Evolutionary conservation across 2,113 vertebrate genomes (phyloP).

Genomic region (Heteronetta atricapilla): DNA sequence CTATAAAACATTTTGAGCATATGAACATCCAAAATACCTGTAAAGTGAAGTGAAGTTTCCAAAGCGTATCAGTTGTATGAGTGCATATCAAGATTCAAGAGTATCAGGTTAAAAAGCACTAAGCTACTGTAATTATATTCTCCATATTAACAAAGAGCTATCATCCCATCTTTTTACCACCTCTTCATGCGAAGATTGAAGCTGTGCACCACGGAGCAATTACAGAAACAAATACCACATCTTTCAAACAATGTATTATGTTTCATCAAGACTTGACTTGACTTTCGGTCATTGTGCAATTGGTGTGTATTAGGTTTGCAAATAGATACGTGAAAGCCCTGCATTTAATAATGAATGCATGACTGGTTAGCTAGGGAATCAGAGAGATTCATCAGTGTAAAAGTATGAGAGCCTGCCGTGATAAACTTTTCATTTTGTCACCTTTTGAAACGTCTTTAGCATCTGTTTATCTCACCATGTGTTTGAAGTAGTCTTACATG

Average conservation of each 20-base stretch:
- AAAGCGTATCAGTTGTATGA: not conserved
- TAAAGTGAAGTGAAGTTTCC: not conserved
- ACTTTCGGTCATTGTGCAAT: not conserved
- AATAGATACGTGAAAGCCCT: not conserved
- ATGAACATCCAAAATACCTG: not conserved
- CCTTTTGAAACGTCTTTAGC: not conserved
- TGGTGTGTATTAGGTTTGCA: not conserved
- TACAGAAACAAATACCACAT: not conserved
- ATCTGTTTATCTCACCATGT: not conserved
- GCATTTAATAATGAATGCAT: not conserved
- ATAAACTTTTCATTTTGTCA: not conserved
- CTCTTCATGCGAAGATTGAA: not conserved
- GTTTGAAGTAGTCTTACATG: not conserved
- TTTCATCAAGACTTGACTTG: not conserved
- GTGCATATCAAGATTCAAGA: not conserved
- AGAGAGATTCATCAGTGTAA: not conserved
- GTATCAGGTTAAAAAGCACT: not conserved
- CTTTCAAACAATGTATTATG: not conserved
- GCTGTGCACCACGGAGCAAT: not conserved
- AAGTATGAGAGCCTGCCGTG: not conserved
- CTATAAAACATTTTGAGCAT: not conserved
- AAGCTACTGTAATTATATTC: not conserved
- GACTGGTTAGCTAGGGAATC: not conserved
- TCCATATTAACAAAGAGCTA: not conserved
- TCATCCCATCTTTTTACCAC: not conserved